Conservation (phyloP, 2,113 vertebrate species). For the Halcyon malimbica region DNA sequence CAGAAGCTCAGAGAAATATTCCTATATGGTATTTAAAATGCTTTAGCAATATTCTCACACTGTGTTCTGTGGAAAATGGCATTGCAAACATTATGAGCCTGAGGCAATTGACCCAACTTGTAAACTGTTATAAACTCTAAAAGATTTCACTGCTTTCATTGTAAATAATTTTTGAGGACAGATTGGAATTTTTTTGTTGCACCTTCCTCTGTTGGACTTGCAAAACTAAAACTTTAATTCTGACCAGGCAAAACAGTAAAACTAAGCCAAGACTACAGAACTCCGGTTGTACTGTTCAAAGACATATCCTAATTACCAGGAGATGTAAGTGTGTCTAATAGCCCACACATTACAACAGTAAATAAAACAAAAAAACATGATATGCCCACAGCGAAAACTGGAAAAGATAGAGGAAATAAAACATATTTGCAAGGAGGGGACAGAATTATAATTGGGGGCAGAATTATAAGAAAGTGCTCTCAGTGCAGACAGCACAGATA, state of each 20-base stretch:
- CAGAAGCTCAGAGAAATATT: neutral
- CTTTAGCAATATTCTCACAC: neutral
- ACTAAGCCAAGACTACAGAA: neutral
- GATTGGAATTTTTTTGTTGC: neutral
- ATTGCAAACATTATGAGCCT: neutral
- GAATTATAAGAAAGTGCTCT: neutral
- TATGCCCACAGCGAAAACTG: neutral
- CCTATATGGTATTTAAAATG: neutral
- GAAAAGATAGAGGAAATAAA: neutral
- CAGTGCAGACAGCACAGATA: neutral
- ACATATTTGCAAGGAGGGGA: fast-evolving
- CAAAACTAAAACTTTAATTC: neutral
- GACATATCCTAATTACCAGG: neutral
- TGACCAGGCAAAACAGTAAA: neutral
- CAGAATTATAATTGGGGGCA: neutral
- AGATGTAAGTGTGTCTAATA: neutral
- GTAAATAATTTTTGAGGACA: neutral
- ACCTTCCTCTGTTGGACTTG: neutral
- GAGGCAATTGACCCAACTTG: neutral
- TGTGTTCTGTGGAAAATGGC: neutral
- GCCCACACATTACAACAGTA: neutral
- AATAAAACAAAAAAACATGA: neutral
- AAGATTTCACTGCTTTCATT: neutral
- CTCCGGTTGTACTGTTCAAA: neutral
- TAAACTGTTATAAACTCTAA: neutral